Percentiles rank a stretch among this genome's conserved stretches.
Conservation (phyloP, 1,140 invertebrate genomes). For the Laodelphax striatellus region DNA sequence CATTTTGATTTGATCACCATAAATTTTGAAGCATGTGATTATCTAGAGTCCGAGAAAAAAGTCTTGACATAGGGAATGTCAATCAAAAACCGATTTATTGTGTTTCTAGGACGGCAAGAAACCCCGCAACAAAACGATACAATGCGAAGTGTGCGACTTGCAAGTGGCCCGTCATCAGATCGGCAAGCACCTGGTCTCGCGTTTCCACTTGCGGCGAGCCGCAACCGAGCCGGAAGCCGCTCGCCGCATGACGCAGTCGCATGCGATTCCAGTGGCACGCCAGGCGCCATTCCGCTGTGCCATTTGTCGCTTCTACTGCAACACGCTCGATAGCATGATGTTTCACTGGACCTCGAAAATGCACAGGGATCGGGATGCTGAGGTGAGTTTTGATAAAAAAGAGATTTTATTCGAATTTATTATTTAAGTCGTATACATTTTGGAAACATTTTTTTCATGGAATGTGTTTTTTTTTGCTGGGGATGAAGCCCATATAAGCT, state of each 20-base stretch:
- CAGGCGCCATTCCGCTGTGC: conserved; percentile 75
- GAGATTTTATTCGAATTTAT: neutral
- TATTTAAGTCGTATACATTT: too few relatives aligned
- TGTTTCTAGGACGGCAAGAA: too few relatives aligned
- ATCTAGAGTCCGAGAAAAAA: too few relatives aligned
- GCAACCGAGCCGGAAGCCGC: conserved; percentile 35
- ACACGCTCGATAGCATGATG: conserved; percentile 57
- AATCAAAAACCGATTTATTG: too few relatives aligned
- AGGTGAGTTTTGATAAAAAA: conserved; percentile 31
- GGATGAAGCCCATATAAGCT: too few relatives aligned
- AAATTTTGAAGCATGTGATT: too few relatives aligned
- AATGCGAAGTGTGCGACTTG: conserved; percentile 55
- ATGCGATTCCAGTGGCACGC: conserved; percentile 50
- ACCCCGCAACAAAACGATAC: neutral
- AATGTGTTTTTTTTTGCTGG: too few relatives aligned
- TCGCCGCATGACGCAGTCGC: conserved; percentile 44
- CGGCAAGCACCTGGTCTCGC: conserved; percentile 73
- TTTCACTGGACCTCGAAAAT: conserved; percentile 56
- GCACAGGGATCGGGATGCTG: conserved; percentile 40
- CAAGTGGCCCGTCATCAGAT: conserved; percentile 52
- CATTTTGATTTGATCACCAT: too few relatives aligned
- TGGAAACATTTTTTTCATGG: too few relatives aligned
- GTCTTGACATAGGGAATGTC: too few relatives aligned
- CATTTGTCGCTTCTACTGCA: conserved; percentile 73
- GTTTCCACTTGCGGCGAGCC: conserved; percentile 60